Conservation (phyloP, 2,113 vertebrate genomes). For the Malurus alboscapulatus region DNA sequence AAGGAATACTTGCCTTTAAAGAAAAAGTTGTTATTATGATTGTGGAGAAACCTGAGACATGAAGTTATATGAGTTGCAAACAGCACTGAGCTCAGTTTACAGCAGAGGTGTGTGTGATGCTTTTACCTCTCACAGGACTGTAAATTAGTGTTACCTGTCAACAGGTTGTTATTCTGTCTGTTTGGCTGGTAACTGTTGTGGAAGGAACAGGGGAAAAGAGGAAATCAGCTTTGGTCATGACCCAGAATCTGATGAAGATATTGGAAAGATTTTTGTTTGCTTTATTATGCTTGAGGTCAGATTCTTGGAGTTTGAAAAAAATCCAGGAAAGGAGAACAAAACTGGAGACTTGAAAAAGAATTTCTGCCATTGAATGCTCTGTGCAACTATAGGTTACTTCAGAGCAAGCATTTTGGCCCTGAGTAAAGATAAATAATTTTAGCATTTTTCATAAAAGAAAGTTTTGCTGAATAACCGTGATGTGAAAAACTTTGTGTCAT, state of each 20-base stretch:
- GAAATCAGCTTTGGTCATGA: constrained; percentile 14
- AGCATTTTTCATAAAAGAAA: neutral
- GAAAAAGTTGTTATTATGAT: neutral
- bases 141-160: constrained; percentile 39
- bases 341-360: neutral
- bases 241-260: neutral
- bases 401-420: neutral
- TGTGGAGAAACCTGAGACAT: constrained; percentile 8
- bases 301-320: neutral
- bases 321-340: neutral
- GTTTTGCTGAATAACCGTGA: neutral
- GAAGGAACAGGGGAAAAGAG: neutral
- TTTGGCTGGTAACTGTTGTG: neutral
- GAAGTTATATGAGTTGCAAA: neutral
- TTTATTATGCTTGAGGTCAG: neutral
- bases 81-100: constrained; percentile 1
- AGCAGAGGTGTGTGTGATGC: neutral
- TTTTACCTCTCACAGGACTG: neutral
- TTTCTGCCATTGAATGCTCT: neutral
- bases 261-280: neutral
- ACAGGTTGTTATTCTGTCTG: constrained; percentile 19
- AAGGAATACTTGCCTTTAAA: neutral
- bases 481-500: neutral
- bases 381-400: neutral
- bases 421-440: neutral